Evolutionary conservation across 2,888 invertebrate genomes (phyloP).

Genomic region (Gymnoscelis rufifasciata): DNA sequence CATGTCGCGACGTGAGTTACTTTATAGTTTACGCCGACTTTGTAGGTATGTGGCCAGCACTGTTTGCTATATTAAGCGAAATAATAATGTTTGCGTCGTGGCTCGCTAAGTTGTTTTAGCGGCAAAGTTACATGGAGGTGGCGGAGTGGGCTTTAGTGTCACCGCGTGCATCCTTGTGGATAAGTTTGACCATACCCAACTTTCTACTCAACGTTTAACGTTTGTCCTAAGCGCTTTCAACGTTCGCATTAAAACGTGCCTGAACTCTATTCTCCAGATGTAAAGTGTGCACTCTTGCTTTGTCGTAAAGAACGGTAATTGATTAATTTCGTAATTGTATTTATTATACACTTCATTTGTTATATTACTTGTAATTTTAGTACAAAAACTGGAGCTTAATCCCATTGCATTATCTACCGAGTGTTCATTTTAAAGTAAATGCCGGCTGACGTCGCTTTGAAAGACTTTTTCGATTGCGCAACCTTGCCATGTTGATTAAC

Average conservation of each 20-base stretch:
- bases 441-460: too few relatives aligned
- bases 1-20: background rate
- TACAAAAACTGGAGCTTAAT: too few relatives aligned
- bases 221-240: conserved; percentile 32
- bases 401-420: too few relatives aligned
- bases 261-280: conserved; percentile 22
- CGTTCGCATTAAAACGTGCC: conserved; percentile 32
- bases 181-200: conserved; percentile 63
- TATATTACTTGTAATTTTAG: too few relatives aligned
- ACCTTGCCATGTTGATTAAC: too few relatives aligned
- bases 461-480: too few relatives aligned
- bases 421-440: too few relatives aligned
- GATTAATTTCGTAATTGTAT: too few relatives aligned
- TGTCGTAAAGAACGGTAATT: background rate
- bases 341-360: too few relatives aligned
- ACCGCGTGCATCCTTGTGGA: conserved; percentile 57
- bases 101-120: conserved; percentile 49
- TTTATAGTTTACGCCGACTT: conserved; percentile 1
- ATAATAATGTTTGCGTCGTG: conserved; percentile 48
- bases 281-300: background rate
- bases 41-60: conserved; percentile 22
- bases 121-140: conserved; percentile 55
- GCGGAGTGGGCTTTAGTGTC: conserved; percentile 61
- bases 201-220: conserved; percentile 57
- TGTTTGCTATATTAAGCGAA: conserved; percentile 38